Conservation (phyloP, 2,888 invertebrate species). For the Cheilosia impressa region DNA sequence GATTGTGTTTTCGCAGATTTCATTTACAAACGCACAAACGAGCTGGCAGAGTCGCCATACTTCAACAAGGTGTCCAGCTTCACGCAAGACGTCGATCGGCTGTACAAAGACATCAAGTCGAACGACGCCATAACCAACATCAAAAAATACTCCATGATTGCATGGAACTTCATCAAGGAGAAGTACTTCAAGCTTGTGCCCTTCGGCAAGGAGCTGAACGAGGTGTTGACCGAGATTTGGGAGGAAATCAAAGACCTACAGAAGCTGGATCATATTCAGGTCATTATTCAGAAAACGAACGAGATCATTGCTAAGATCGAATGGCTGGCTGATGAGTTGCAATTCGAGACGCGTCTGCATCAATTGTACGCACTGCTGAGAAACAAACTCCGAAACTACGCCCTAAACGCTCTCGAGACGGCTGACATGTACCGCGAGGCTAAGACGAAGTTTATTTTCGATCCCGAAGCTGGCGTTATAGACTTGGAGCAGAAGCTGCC, state of each 20-base stretch:
- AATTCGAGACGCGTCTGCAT: conserved; percentile 88
- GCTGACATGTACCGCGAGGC: conserved; percentile 92
- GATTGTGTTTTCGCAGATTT: conserved; percentile 86
- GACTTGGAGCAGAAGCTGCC: conserved; percentile 93
- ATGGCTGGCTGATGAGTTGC: conserved; percentile 91
- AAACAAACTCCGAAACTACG: conserved; percentile 88
- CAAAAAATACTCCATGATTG: conserved; percentile 89
- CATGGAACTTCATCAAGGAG: conserved; percentile 88
- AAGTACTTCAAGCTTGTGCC: conserved; percentile 88
- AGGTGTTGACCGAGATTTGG: conserved; percentile 86
- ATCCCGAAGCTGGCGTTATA: conserved; percentile 90
- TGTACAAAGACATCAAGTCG: conserved; percentile 90
- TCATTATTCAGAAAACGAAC: conserved; percentile 85
- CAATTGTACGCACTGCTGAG: conserved; percentile 87
- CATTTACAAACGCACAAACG: conserved; percentile 91
- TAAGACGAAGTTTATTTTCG: conserved; percentile 94
- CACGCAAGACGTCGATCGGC: conserved; percentile 91
- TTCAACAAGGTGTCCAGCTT: conserved; percentile 92
- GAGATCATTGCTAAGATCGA: conserved; percentile 87
- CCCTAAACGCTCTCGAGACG: conserved; percentile 91
- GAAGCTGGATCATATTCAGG: conserved; percentile 86
- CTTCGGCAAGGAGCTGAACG: conserved; percentile 88
- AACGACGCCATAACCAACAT: conserved; percentile 92
- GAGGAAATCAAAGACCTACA: conserved; percentile 86
- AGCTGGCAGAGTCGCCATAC: conserved; percentile 91